Conservation (phyloP, 2,888 invertebrate species). For the Epistrophe grossulariae region DNA sequence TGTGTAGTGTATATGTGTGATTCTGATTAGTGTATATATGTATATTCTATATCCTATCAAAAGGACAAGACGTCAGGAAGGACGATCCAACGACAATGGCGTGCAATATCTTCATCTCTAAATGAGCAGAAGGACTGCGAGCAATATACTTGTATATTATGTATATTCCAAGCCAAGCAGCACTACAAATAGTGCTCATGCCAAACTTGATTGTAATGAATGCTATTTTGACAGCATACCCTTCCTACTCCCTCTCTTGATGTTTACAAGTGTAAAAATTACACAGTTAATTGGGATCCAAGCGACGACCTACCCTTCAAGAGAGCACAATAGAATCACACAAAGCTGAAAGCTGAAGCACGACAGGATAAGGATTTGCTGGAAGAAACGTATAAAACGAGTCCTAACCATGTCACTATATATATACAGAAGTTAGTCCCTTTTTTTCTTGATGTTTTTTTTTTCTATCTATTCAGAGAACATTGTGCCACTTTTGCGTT, state of each 20-base stretch:
- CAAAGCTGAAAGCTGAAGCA: conserved; percentile 40
- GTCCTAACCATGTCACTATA: conserved; percentile 66
- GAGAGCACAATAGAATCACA: conserved; percentile 51
- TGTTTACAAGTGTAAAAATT: conserved; percentile 62
- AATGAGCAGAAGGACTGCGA: conserved; percentile 36
- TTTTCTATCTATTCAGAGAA: conserved; percentile 24
- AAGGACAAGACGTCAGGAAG: conserved; percentile 13
- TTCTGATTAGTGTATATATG: background rate
- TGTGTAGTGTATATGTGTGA: background rate
- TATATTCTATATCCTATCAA: background rate
- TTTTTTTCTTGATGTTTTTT: conserved; percentile 2
- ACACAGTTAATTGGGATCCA: conserved; percentile 70
- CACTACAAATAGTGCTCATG: conserved; percentile 52
- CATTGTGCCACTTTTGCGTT: conserved; percentile 67
- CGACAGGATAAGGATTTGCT: conserved; percentile 53
- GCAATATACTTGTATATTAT: background rate
- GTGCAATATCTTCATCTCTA: conserved; percentile 46
- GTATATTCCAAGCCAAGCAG: background rate
- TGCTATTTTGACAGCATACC: conserved; percentile 70
- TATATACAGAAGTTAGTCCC: conserved; percentile 39
- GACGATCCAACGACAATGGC: conserved; percentile 19
- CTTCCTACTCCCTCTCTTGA: background rate
- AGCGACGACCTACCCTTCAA: conserved; percentile 56
- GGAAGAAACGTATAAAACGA: conserved; percentile 47
- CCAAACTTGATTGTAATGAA: conserved; percentile 66